A percentile compares a stretch with the other conserved stretches of the same genome.
Conservation (phyloP, 2,888 invertebrate species). For the Dryomyza anilis region DNA sequence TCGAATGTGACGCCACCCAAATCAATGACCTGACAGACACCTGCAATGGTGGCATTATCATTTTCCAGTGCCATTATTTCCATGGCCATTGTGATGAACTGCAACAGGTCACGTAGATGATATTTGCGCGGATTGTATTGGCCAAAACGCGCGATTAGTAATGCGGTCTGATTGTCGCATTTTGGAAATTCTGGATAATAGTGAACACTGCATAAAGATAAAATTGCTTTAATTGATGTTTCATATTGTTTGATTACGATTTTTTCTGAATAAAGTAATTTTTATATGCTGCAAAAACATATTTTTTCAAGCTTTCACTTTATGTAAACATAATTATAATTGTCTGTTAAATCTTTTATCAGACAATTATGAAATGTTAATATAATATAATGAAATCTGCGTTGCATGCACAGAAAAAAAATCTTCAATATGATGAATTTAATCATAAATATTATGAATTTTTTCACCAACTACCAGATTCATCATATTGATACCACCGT, state of each 20-base stretch:
- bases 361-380: too few relatives aligned
- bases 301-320: too few relatives aligned
- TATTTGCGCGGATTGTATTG: slow-evolving; percentile 46
- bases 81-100: slow-evolving; percentile 49
- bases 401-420: too few relatives aligned
- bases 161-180: slow-evolving; percentile 44
- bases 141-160: slow-evolving; percentile 48
- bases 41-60: slow-evolving; percentile 50
- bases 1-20: slow-evolving; percentile 44
- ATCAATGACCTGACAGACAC: slow-evolving; percentile 49
- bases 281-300: too few relatives aligned
- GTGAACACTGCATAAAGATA: slow-evolving; percentile 35
- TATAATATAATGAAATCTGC: too few relatives aligned
- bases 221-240: background rate
- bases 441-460: too few relatives aligned
- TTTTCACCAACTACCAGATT: too few relatives aligned
- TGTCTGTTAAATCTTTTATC: too few relatives aligned
- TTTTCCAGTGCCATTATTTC: slow-evolving; percentile 51
- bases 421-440: too few relatives aligned
- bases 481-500: too few relatives aligned
- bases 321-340: too few relatives aligned
- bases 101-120: slow-evolving; percentile 46
- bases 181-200: slow-evolving; percentile 50
- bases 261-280: too few relatives aligned
- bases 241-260: background rate